phyloP scores from a whole-genome alignment of 2,113 vertebrate genomes.

The Tachycineta bicolor region DNA sequence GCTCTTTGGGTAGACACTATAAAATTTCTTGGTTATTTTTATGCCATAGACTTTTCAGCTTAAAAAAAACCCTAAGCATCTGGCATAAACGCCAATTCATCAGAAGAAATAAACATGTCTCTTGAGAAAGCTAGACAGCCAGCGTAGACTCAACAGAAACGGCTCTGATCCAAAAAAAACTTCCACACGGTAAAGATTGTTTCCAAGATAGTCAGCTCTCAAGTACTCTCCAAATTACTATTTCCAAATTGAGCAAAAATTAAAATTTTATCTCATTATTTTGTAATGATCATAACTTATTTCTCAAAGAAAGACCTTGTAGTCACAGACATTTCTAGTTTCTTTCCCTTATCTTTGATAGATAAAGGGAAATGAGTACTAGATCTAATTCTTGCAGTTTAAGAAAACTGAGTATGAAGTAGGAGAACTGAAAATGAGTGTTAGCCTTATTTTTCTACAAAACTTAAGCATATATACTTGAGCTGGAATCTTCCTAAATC shows the following conservation, averaged over 20 bases:
- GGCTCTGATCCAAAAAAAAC: neutral
- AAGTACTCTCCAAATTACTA: neutral
- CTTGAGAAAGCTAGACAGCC: slow-evolving; percentile 2
- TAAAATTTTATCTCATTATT: neutral
- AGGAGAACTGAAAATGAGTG: neutral
- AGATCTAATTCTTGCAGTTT: neutral
- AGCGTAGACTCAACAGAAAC: slow-evolving; percentile 21
- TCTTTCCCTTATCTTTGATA: neutral
- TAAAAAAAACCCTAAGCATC: neutral
- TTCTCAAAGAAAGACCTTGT: neutral
- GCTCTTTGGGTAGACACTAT: neutral
- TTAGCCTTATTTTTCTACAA: neutral
- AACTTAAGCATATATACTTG: neutral
- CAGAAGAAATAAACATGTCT: slow-evolving; percentile 37
- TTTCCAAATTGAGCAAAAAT: neutral
- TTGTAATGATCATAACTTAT: neutral
- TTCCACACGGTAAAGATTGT: neutral
- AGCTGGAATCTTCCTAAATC: neutral
- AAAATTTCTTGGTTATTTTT: slow-evolving; percentile 26
- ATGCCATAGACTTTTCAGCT: neutral
- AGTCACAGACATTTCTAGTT: neutral
- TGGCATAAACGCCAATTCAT: slow-evolving; percentile 6
- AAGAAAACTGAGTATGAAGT: neutral
- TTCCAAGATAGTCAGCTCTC: neutral
- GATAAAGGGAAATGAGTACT: neutral